Percentiles rank a stretch among this genome's conserved stretches.
These are phyloP conservation scores for zebrafish (Danio rerio) DNA, from an alignment of 2,113 vertebrate species.

Conservation along the genomic window GRCz12tu NC_133176.1:23151501-23152000, in stretches of 20 bases:
- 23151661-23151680: slow-evolving; percentile 80
- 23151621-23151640: slow-evolving; percentile 90
- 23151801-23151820: slow-evolving; percentile 10
- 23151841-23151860: background rate
- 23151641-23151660: slow-evolving; percentile 85
- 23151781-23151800: slow-evolving; percentile 89
- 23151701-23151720: slow-evolving; percentile 86
- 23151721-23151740: slow-evolving; percentile 86
- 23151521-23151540: too few relatives aligned
- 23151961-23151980: slow-evolving; percentile 88
- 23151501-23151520: too few relatives aligned
- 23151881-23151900: slow-evolving; percentile 94
- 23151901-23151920: slow-evolving; percentile 91
- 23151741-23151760: slow-evolving; percentile 84
- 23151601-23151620: slow-evolving; percentile 72
- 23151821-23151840: background rate
- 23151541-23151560: too few relatives aligned
- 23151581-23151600: background rate
- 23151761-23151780: slow-evolving; percentile 82
- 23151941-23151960: slow-evolving; percentile 87
- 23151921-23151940: slow-evolving; percentile 92
- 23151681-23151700: slow-evolving; percentile 77
- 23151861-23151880: slow-evolving; percentile 76
- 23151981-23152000: slow-evolving; percentile 89
- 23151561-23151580: too few relatives aligned